Evolutionary conservation across 2,888 invertebrate genomes (phyloP), one percentile per base, ranked within the genome.

Genomic region (Therioaphis trifolii): DNA sequence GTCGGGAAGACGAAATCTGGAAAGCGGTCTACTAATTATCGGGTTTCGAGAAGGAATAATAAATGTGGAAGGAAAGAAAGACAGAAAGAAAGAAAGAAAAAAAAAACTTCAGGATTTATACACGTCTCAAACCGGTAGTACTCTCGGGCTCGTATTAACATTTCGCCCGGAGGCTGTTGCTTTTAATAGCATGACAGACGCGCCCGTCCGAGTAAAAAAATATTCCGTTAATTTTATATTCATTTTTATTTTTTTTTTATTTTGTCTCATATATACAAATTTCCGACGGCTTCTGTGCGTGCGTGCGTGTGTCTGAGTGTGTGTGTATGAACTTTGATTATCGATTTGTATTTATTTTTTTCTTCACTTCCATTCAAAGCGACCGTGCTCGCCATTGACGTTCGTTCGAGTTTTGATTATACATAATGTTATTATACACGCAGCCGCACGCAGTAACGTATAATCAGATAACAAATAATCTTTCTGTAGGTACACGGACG

Each of bases 81-180:
- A 35, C 35, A 63, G 21, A 63, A 11, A 61, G 61, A 27, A 27
- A 63, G 11, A 66, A 11, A 46, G 18, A 27, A 18, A 21, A 15
- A 24, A 71, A 43, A 69, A 80, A 63, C 82, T 63, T 69, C 72
- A 61, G 74, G 74, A 82, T 74, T 72, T 71, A 61, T 72, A 80
- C 72, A 52, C 82, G 82, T 82, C 72, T 63, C 82, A 82, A 82
- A 82, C 82, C 82, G 82, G 82, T 82, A 82, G 82, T 82, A 82
- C 72, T 82, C 63, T 82, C 74, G 63, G 82, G 49, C 82, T 72
- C 49, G 52, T 63, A 82, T 63, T 74, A 80, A 74, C 82, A 63
- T 82, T 82, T 82, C 72, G 74, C 72, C 82, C 66, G 74, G 72
- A 82, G 82, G 82, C 72, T 74, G 21, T 72, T 72, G 61, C 72